Percentiles rank a stretch among this genome's conserved stretches.
These are phyloP conservation scores for Anhinga anhinga DNA, from an alignment of 2,113 vertebrate genomes.

Conservation along the genomic window DNA sequence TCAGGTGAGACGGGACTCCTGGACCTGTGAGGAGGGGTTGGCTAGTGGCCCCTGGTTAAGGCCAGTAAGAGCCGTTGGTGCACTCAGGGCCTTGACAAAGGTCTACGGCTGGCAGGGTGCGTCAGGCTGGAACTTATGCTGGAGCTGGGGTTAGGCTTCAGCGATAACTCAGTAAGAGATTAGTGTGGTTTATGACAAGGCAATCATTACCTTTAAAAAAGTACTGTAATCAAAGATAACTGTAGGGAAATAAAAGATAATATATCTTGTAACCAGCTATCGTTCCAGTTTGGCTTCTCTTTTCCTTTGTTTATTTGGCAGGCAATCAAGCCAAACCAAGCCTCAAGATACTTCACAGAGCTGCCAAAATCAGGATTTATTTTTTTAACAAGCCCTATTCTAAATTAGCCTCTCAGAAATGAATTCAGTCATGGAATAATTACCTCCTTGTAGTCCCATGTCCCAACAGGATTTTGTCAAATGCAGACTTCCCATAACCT, in stretches of 20 bases:
- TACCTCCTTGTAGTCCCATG: neutral
- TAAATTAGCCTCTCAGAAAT: neutral
- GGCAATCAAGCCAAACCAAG: neutral
- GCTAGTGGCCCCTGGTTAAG: neutral
- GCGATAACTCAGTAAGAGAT: neutral
- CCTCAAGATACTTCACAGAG: neutral
- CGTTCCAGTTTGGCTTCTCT: neutral
- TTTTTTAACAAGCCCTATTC: neutral
- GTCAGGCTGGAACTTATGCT: neutral
- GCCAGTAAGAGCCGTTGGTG: neutral
- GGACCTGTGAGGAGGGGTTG: neutral
- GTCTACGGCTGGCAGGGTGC: neutral
- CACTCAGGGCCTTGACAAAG: neutral
- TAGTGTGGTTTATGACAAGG: neutral
- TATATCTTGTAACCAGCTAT: neutral
- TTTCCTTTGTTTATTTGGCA: neutral
- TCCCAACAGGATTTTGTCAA: neutral
- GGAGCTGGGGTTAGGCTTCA: neutral
- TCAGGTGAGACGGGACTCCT: neutral
- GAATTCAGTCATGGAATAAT: neutral
- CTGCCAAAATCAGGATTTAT: slow-evolving; percentile 10
- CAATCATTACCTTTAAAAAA: neutral
- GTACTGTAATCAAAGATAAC: neutral
- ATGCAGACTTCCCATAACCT: neutral
- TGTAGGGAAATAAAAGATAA: neutral